Base-by-base conservation (phyloP, 2,797 vertebrate genomes). In the Eutrigla gurnardus region DNA sequence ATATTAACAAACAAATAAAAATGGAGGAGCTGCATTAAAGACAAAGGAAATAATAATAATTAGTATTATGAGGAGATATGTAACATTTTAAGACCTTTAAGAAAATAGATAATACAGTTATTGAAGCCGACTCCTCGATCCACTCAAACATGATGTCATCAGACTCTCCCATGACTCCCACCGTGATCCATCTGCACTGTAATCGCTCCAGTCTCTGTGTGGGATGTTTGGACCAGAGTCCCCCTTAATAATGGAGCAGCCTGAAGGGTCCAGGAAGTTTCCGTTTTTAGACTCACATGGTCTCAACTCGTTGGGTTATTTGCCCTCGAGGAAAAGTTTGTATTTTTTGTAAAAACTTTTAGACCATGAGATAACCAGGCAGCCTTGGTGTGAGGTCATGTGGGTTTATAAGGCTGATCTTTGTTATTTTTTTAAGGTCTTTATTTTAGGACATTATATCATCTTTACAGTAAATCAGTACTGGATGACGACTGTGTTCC, bases 121-220 rank as follows among this genome's bases (percentile, higher is more conserved):
- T 10, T 83, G 49, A 76, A 77, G n/a, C 73, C 25, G 25, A 25
- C 25, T 25, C 25, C 25, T 25, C 25, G 25, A 25, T 65, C 32
- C 49, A 35, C 33, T 65, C 79, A 53, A 66, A 80, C 69, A 74
- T 67, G 54, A 81, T 46, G 82, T 91, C 88, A 90, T 74, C 78
- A 52, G 83, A 87, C 88, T 84, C 74, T 82, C 88, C 40, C 83
- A 77, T 89, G 88, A 87, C 88, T 70, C 17, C 45, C 75, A 58
- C 76, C 55, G 37, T 42, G 74, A 81, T 72, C 73, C 1, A n/a
- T 37, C 73, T 32, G 5, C 57, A 17, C 14, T 5, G 11, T 9
- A 58, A 59, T 67, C 0, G 37, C 36, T 76, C 65, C 11, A 36
- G 74, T 57, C 70, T 72, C 36, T 50, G 57, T 57, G 70, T 54